Percentiles rank a stretch among this genome's conserved stretches.
phyloP scores from a whole-genome alignment of 1,140 invertebrate species.

The Holotrichia oblita region DNA sequence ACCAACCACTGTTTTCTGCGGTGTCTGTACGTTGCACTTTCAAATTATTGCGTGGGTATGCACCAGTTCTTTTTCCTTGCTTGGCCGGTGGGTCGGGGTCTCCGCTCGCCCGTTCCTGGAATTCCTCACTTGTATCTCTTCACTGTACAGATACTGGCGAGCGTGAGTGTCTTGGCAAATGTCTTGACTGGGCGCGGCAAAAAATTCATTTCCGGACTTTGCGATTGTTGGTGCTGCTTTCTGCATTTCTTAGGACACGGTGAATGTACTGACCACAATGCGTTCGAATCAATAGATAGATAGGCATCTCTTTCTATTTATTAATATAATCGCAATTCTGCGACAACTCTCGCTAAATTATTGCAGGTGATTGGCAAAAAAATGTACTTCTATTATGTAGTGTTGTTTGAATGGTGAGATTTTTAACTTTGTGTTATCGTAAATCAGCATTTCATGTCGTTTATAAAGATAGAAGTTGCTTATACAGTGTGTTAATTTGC shows the following conservation, averaged over 20 bases:
- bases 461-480: too few relatives aligned
- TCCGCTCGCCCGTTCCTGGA: slow-evolving; percentile 14
- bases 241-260: slow-evolving; percentile 29
- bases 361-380: slow-evolving; percentile 10
- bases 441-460: too few relatives aligned
- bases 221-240: not conserved
- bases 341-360: slow-evolving; percentile 28
- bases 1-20: slow-evolving; percentile 23
- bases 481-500: too few relatives aligned
- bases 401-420: too few relatives aligned
- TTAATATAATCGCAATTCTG: not conserved
- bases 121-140: slow-evolving; percentile 14
- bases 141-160: not conserved
- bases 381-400: not conserved
- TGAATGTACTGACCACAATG: not conserved
- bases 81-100: not conserved
- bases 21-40: slow-evolving; percentile 28
- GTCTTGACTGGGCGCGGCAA: slow-evolving; percentile 24
- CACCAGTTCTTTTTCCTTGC: not conserved
- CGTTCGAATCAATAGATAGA: not conserved
- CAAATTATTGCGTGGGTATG: slow-evolving; percentile 24
- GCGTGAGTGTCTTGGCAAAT: slow-evolving; percentile 28
- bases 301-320: not conserved
- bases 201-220: slow-evolving; percentile 29
- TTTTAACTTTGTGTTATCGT: too few relatives aligned